These are phyloP conservation scores for Zhengitettix transpicula DNA, from an alignment of 2,888 invertebrate genomes.

Conservation along the genomic window DNA sequence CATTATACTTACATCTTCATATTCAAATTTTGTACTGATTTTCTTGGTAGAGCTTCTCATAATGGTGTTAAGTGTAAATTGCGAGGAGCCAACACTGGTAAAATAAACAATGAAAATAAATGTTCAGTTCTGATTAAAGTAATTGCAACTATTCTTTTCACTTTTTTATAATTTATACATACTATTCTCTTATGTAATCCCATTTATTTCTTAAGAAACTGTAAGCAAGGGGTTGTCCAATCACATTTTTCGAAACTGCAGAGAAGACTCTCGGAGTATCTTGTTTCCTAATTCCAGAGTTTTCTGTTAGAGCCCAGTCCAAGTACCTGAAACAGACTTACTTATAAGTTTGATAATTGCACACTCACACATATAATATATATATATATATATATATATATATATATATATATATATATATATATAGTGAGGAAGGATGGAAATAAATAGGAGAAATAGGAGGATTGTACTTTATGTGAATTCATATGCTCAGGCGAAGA, in stretches of 20 bases:
- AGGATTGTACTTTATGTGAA: too few species aligned
- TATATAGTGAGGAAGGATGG: too few species aligned
- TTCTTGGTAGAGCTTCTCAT: slow-evolving; percentile 54
- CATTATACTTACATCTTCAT: slow-evolving; percentile 46
- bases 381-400: too few species aligned
- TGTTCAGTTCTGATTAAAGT: neutral
- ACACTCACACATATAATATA: too few species aligned
- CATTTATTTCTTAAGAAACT: slow-evolving; percentile 63
- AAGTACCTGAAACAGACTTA: slow-evolving; percentile 37
- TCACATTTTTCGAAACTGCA: slow-evolving; percentile 54
- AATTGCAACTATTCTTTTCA: too few species aligned
- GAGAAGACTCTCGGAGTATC: slow-evolving; percentile 62
- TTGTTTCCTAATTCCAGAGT: slow-evolving; percentile 66
- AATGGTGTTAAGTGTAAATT: slow-evolving; percentile 50
- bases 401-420: too few species aligned
- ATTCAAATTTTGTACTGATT: slow-evolving; percentile 57
- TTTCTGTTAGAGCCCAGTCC: slow-evolving; percentile 52
- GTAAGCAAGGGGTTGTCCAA: slow-evolving; percentile 69
- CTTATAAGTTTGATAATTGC: too few species aligned
- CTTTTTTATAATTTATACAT: slow-evolving; percentile 24
- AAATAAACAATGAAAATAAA: neutral
- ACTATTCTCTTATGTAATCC: slow-evolving; percentile 54
- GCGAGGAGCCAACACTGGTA: slow-evolving; percentile 51
- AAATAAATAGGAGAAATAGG: too few species aligned
- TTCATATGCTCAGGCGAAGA: too few species aligned